Evolutionary conservation across 2,113 vertebrate genomes (phyloP).

Genomic region (Zosterops borbonicus): DNA sequence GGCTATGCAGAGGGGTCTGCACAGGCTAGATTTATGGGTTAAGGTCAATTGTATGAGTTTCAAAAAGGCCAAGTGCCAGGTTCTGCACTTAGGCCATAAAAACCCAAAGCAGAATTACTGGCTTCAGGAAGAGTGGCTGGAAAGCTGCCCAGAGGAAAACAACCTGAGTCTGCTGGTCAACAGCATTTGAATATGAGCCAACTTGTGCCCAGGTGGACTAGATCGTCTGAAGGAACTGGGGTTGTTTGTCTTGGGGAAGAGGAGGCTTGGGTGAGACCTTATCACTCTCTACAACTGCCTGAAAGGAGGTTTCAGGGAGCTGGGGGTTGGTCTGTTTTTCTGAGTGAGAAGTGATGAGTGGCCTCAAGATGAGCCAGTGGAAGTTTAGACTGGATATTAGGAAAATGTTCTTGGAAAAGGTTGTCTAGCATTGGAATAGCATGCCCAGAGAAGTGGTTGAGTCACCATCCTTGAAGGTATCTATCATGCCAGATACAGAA

Average conservation of each 20-base stretch:
- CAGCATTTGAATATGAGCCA: not conserved
- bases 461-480: no score
- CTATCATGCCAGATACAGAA: not conserved
- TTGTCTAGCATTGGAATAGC: not conserved
- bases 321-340: not conserved
- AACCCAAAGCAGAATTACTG: not conserved
- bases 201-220: not conserved
- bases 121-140: not conserved
- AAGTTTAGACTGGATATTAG: not conserved
- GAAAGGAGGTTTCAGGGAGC: not conserved
- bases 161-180: rapidly evolving
- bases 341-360: not conserved
- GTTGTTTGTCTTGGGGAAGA: not conserved
- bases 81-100: not conserved
- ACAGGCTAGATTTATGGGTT: not conserved
- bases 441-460: not conserved
- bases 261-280: not conserved
- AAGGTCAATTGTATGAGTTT: not conserved
- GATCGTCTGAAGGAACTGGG: rapidly evolving
- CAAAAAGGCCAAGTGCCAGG: not conserved
- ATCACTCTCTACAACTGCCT: not conserved
- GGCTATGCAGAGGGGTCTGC: not conserved
- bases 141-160: rapidly evolving
- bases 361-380: not conserved
- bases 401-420: not conserved